Percentiles rank a stretch among this genome's conserved stretches.
Conservation (phyloP, 2,888 invertebrate genomes). For the Lycia hirtaria region DNA sequence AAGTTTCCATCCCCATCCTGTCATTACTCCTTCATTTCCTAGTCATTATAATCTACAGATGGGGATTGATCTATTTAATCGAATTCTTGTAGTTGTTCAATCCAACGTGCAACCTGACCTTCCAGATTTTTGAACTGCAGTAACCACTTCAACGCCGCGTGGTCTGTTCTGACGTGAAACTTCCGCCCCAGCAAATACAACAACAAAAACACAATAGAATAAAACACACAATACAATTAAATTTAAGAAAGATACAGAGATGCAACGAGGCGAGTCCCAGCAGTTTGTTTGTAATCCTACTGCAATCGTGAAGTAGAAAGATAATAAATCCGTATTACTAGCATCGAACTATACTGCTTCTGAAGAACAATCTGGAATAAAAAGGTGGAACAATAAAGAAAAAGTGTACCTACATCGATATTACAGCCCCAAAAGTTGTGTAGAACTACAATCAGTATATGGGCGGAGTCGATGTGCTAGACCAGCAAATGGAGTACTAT, state of each 20-base stretch:
- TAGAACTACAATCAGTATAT: slow-evolving; percentile 3
- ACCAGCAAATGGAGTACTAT: slow-evolving; percentile 23
- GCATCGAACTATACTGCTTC: slow-evolving; percentile 30
- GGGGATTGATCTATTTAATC: too few relatives aligned
- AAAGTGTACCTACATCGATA: neutral
- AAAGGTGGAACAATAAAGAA: slow-evolving; percentile 36
- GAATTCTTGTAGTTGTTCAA: too few relatives aligned
- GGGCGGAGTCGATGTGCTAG: slow-evolving; percentile 4
- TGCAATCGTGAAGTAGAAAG: slow-evolving; percentile 40
- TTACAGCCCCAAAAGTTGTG: slow-evolving; percentile 1
- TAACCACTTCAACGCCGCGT: too few relatives aligned
- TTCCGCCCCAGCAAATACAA: too few relatives aligned
- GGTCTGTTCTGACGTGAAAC: too few relatives aligned
- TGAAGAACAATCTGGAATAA: slow-evolving; percentile 8
- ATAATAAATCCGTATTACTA: slow-evolving; percentile 41
- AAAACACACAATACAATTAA: too few relatives aligned
- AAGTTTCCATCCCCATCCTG: too few relatives aligned
- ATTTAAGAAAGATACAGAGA: slow-evolving; percentile 35
- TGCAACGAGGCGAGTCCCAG: slow-evolving; percentile 37
- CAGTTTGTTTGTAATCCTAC: slow-evolving; percentile 26
- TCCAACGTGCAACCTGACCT: too few relatives aligned
- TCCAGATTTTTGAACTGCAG: too few relatives aligned
- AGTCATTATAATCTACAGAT: too few relatives aligned
- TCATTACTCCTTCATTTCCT: too few relatives aligned
- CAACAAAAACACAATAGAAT: too few relatives aligned